Conservation (phyloP, 2,888 invertebrate species). For the Drosophila limbata region DNA sequence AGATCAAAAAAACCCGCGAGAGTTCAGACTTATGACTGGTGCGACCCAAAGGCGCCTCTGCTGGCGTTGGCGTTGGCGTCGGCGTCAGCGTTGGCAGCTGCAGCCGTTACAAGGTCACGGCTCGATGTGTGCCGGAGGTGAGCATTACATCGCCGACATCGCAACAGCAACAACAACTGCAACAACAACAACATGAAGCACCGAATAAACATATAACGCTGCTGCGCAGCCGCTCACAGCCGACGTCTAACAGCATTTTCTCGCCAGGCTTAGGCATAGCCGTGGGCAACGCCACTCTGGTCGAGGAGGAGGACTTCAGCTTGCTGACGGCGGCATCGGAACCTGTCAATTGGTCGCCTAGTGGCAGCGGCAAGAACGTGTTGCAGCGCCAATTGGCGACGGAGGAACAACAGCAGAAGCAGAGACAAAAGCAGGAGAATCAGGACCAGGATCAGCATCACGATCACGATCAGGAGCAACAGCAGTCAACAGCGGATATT, state of each 20-base stretch:
- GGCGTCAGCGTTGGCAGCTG: slow-evolving; percentile 82
- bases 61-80: slow-evolving; percentile 74
- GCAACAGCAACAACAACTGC: slow-evolving; percentile 33
- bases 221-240: slow-evolving; percentile 76
- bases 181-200: slow-evolving; percentile 52
- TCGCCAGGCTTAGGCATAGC: slow-evolving; percentile 77
- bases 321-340: slow-evolving; percentile 65
- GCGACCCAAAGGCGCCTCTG: slow-evolving; percentile 79
- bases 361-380: slow-evolving; percentile 69
- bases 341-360: slow-evolving; percentile 21
- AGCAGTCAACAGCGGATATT: slow-evolving; percentile 46
- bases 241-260: slow-evolving; percentile 83
- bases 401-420: slow-evolving; percentile 62
- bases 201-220: slow-evolving; percentile 75
- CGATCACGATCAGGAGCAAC: slow-evolving; percentile 28
- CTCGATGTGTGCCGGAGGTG: slow-evolving; percentile 85
- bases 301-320: slow-evolving; percentile 83
- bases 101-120: slow-evolving; percentile 84
- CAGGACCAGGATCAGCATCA: slow-evolving; percentile 41
- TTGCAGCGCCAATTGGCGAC: slow-evolving; percentile 80
- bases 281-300: slow-evolving; percentile 76
- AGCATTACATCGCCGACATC: slow-evolving; percentile 84
- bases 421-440: slow-evolving; percentile 40
- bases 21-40: slow-evolving; percentile 86
- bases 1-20: slow-evolving; percentile 85